Conservation (phyloP, 2,797 vertebrate species). For the Tangara arthus region DNA sequence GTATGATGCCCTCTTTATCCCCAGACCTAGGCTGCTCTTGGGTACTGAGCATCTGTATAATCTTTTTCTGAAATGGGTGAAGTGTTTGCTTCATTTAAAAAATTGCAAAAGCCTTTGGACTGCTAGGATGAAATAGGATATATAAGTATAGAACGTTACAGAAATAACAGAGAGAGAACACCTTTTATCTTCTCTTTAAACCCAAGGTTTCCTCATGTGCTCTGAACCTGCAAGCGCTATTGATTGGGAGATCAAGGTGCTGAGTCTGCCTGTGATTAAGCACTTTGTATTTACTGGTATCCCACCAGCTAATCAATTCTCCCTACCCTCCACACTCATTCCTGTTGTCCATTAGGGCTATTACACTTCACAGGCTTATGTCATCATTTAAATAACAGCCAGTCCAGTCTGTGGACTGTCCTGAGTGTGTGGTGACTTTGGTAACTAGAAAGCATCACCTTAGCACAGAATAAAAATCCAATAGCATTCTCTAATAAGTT, state of each 20-base stretch:
- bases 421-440: neutral
- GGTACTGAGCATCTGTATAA: neutral
- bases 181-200: constrained; percentile 19
- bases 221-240: constrained; percentile 21
- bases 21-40: neutral
- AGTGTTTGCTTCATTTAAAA: constrained; percentile 17
- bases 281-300: constrained; percentile 30
- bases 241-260: constrained; percentile 32
- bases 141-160: neutral
- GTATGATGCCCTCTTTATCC: neutral
- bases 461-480: neutral
- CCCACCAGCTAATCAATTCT: constrained; percentile 30
- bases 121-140: neutral
- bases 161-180: neutral
- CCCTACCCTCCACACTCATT: neutral
- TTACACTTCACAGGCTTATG: neutral
- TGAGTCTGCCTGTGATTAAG: neutral
- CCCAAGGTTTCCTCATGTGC: neutral
- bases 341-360: neutral
- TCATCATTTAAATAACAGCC: neutral
- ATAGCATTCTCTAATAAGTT: neutral
- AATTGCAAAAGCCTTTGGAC: neutral
- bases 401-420: neutral
- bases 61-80: neutral
- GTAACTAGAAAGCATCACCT: neutral